A percentile compares a stretch with the other conserved stretches of the same genome.
phyloP scores from a whole-genome alignment of 2,113 vertebrate species.

The Rhea americana region DNA sequence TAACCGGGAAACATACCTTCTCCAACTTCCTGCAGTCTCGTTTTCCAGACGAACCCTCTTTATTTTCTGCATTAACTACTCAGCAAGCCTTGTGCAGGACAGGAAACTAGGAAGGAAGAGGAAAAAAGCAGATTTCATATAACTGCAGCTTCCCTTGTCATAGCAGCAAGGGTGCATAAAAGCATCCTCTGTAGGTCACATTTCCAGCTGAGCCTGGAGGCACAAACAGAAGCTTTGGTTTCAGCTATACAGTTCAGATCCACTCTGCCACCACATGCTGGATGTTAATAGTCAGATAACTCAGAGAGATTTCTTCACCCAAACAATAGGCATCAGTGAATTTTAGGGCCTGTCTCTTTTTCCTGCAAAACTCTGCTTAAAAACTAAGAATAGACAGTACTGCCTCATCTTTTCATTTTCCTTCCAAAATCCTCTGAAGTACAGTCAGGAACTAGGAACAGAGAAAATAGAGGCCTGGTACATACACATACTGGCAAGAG shows the following conservation, averaged over 20 bases:
- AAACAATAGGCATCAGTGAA: background rate
- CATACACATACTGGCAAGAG: background rate
- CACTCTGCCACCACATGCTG: background rate
- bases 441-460: background rate
- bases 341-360: background rate
- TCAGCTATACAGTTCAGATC: background rate
- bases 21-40: conserved; percentile 82
- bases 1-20: conserved; percentile 77
- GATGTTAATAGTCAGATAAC: background rate
- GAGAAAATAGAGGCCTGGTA: background rate
- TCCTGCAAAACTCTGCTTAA: background rate
- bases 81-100: conserved; percentile 78
- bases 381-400: background rate
- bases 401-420: background rate
- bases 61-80: conserved; percentile 92
- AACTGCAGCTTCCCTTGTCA: background rate
- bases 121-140: background rate
- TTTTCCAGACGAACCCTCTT: conserved; percentile 93
- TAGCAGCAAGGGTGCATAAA: background rate
- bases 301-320: background rate
- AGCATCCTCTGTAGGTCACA: background rate
- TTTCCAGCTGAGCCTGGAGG: background rate
- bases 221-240: background rate
- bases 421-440: background rate
- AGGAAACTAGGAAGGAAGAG: conserved; percentile 77